Base-by-base conservation (phyloP, 2,797 vertebrate genomes). In the Diplodus puntazzo region DNA sequence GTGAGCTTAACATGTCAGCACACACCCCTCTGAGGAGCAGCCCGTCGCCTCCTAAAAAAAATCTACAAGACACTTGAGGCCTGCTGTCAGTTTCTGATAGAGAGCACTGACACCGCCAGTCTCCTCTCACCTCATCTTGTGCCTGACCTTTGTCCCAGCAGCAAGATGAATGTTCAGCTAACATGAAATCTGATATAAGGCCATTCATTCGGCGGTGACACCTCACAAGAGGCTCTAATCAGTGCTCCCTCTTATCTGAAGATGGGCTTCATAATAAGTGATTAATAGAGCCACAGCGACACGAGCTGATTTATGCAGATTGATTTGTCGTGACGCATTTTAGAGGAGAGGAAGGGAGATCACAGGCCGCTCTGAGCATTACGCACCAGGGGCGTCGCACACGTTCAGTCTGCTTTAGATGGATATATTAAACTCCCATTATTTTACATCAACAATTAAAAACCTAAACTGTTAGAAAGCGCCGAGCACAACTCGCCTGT, bases 401-500 rank as follows among this genome's bases (percentile, higher is more conserved):
- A 39, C 34, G 34, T 10, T 10, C 34, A 39, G 34, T 46, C 4
- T 46, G 13, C 14, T 16, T 16, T 16, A 5, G 45, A 46, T 4
- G 14, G 4, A 11, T 5, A 5, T 4, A 16, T 46, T 46, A 46
- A 46, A 46, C 1, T 46, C 13, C 43, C 43, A 45, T 45, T 14
- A 39, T 69, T 10, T 21, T 16, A 57, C 23, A n/a, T 4, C 0
- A 2, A 14, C 9, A 46, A 14, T 18, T 20, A 23, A 43, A 45
- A 20, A 2, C 11, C 1, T 12, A 0, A 9, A 53, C 0, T 17
- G 6, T 46, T 1, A 14, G 12, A 4, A 50, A 45, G 25, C 1
- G 11, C 2, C 0, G 27, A 21, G 9, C 11, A 42, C 13, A 21
- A 85, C 87, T 81, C 88, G 96, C 98, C 98, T 99, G 98, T 73